Percentiles rank a stretch among this genome's conserved stretches.
These are phyloP conservation scores for Pterocles orientalis DNA, from an alignment of 2,113 vertebrate genomes.

Conservation along the genomic window DNA sequence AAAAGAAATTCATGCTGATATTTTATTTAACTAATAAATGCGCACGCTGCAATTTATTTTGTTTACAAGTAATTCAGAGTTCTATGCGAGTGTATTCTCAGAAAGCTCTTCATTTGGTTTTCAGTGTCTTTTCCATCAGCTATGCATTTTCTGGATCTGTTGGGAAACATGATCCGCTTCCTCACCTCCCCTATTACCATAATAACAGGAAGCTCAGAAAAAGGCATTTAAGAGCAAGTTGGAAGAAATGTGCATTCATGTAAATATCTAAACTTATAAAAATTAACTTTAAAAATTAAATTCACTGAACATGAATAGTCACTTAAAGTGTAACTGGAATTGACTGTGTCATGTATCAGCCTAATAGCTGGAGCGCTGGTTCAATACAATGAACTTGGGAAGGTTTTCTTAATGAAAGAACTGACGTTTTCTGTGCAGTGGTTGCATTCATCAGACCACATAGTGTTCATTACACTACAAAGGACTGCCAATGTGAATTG, in stretches of 20 bases:
- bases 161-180: not conserved
- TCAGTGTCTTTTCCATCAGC: not conserved
- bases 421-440: constrained; percentile 90
- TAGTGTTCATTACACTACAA: constrained; percentile 90
- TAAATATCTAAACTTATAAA: constrained; percentile 56
- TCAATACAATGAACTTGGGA: constrained; percentile 95
- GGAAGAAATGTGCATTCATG: constrained; percentile 22
- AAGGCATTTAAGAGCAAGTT: not conserved
- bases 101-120: not conserved
- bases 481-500: constrained; percentile 90
- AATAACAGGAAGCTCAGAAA: constrained; percentile 27
- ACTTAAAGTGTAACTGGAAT: constrained; percentile 96
- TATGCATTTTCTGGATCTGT: not conserved
- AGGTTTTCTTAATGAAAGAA: constrained; percentile 98
- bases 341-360: constrained; percentile 97
- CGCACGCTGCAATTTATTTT: not conserved
- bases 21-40: not conserved
- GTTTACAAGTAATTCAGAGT: not conserved
- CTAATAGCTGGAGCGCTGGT: constrained; percentile 92
- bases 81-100: not conserved
- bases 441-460: constrained; percentile 93
- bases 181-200: accelerated
- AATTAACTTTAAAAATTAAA: constrained; percentile 68
- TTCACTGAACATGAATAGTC: constrained; percentile 88
- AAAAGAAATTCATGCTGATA: not conserved